Base-by-base conservation (phyloP, 2,888 invertebrate genomes). In the Peribatodes rhomboidaria region DNA sequence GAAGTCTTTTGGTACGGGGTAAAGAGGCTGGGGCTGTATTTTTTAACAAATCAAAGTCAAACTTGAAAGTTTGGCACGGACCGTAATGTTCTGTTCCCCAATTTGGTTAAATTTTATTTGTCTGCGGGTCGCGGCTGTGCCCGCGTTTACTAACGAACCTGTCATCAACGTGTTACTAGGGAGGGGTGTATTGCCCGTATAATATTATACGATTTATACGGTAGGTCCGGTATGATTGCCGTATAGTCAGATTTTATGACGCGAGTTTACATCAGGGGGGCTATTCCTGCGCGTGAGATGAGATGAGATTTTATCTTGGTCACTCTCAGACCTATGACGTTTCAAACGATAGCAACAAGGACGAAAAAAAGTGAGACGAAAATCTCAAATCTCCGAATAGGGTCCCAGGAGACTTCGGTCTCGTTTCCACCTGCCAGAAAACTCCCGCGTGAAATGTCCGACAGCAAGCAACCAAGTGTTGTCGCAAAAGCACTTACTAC, bases 51-150 rank as follows among this genome's bases (percentile, higher is more conserved):
- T n/a, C n/a, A n/a, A n/a, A n/a, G n/a, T n/a, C n/a, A n/a, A n/a
- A n/a, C n/a, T n/a, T n/a, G n/a, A 47, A 14, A 47, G 14, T 9
- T 14, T 31, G 27, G 14, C 47, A 9, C n/a, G 47, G 14, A 9
- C 47, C 31, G 22, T 46, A 55, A 33, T 16, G 16, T 11, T 35
- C 10, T 20, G 35, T 37, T 22, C 33, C 57, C 61, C 42, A 44
- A 61, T 54, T 62, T 42, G 52, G 16, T 54, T 14, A 16, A 53
- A 47, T 62, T 67, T 62, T 56, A 59, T 60, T 60, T 58, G 58
- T 44, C 39, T 47, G 16, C 27, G 10, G 54, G 49, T 50, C 46
- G 41, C 52, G 46, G 41, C 52, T 59, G 42, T 49, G 41, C 46
- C 14, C 37, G 46, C 14, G n/a, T 35, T 31, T 20, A 18, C 49